Percentiles rank a stretch among this genome's conserved stretches.
These are phyloP conservation scores for Chelon auratus DNA, from an alignment of 2,797 vertebrate species.

Conservation along the genomic window DNA sequence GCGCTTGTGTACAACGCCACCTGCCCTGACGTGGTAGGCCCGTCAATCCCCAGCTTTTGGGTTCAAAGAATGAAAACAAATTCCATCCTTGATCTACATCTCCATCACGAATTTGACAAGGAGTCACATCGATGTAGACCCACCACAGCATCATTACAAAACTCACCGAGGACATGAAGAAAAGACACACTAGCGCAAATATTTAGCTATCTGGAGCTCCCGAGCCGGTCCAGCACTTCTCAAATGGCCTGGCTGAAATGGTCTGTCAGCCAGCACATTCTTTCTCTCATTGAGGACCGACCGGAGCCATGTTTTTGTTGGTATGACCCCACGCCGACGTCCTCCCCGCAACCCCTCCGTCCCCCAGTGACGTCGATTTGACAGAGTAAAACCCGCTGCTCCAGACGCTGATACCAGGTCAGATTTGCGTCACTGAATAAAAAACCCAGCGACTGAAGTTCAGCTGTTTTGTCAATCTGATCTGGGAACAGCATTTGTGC, in stretches of 20 bases:
- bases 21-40: too few species aligned
- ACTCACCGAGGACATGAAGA: conserved; percentile 24
- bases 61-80: too few species aligned
- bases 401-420: conserved; percentile 57
- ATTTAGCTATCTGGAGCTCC: conserved; percentile 73
- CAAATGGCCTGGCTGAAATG: conserved; percentile 75
- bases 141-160: conserved; percentile 35
- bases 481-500: conserved; percentile 45
- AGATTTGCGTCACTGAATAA: conserved; percentile 18
- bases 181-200: conserved; percentile 65
- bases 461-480: conserved; percentile 36
- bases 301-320: conserved; percentile 77
- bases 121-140: conserved; percentile 5
- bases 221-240: conserved; percentile 69
- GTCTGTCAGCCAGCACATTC: conserved; percentile 80
- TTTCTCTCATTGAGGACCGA: conserved; percentile 63
- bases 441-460: background rate
- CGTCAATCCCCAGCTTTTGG: too few species aligned
- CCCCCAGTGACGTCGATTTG: conserved; percentile 61
- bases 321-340: conserved; percentile 66
- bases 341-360: conserved; percentile 10
- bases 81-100: background rate
- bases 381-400: conserved; percentile 48
- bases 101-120: conserved; percentile 12
- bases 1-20: too few species aligned